phyloP scores from a whole-genome alignment of 2,797 vertebrate genomes.

The Acanthurus tractus region DNA sequence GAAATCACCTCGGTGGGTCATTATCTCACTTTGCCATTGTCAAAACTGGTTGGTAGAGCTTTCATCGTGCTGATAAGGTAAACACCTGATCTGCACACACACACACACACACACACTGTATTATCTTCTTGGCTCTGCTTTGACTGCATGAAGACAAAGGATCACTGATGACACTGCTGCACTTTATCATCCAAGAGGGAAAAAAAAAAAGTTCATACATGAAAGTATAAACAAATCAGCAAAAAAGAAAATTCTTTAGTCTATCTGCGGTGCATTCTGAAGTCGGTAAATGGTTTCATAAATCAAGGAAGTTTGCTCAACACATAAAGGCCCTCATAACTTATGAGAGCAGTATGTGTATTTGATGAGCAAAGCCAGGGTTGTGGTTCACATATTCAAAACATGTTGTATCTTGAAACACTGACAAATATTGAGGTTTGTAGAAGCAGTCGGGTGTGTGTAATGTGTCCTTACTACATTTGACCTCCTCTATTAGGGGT shows the following conservation, averaged over 20 bases:
- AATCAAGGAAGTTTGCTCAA: constrained; percentile 4
- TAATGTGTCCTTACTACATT: background rate
- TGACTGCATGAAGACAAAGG: constrained; percentile 14
- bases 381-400: constrained; percentile 15
- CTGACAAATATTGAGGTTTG: constrained; percentile 5
- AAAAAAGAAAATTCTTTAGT: background rate
- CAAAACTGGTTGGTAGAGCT: constrained; percentile 59
- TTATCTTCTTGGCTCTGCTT: constrained; percentile 53
- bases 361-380: background rate
- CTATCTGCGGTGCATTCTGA: background rate
- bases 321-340: background rate
- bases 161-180: constrained; percentile 17
- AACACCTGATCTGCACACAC: constrained; percentile 72
- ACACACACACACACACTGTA: constrained; percentile 12
- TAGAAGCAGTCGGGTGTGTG: background rate
- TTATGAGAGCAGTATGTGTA: background rate
- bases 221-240: constrained; percentile 5
- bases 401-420: constrained; percentile 7
- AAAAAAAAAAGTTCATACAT: background rate
- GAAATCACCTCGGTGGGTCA: constrained; percentile 48
- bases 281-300: constrained; percentile 3
- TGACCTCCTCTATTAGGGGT: background rate
- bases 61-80: constrained; percentile 59
- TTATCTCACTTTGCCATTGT: constrained; percentile 72
- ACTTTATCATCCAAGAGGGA: constrained; percentile 12